Conservation (phyloP, 2,888 invertebrate species). For the Ceraclea dissimilis region DNA sequence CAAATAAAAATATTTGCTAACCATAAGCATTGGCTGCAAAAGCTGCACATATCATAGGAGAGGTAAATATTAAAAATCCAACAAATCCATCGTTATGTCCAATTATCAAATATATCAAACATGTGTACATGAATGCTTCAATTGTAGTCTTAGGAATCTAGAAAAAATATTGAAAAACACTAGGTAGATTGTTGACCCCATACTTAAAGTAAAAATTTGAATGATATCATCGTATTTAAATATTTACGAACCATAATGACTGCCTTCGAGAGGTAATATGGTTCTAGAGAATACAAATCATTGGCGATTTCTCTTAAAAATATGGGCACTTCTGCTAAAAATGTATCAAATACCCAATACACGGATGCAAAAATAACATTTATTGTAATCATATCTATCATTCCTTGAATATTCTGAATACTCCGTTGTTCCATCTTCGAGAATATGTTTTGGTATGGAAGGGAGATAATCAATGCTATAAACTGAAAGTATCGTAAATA, state of each 20-base stretch:
- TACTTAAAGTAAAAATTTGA: too few relatives aligned
- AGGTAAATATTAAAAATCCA: conserved; percentile 53
- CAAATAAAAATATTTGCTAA: too few relatives aligned
- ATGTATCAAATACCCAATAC: conserved; percentile 61
- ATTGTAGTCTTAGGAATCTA: conserved; percentile 60
- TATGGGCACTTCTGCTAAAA: conserved; percentile 61
- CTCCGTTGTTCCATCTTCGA: conserved; percentile 54
- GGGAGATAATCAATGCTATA: conserved; percentile 53
- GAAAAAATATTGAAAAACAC: too few relatives aligned
- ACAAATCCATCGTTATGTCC: conserved; percentile 55
- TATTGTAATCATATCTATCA: conserved; percentile 60
- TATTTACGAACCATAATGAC: conserved; percentile 50
- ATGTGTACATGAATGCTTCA: conserved; percentile 53
- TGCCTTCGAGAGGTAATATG: conserved; percentile 67
- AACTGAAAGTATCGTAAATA: conserved; percentile 47
- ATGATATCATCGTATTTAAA: too few relatives aligned
- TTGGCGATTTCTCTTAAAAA: conserved; percentile 65
- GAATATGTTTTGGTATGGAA: conserved; percentile 54
- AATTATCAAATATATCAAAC: conserved; percentile 53
- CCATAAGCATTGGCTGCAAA: conserved; percentile 62
- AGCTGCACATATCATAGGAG: conserved; percentile 56
- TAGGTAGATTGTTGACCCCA: too few relatives aligned
- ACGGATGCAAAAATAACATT: conserved; percentile 68
- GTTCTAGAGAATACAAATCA: conserved; percentile 59
- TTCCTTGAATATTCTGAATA: conserved; percentile 67